Evolutionary conservation across 37 sponge, comb jelly and placozoan genomes (phyloP).

Genomic region (Tethya wilhelma): DNA sequence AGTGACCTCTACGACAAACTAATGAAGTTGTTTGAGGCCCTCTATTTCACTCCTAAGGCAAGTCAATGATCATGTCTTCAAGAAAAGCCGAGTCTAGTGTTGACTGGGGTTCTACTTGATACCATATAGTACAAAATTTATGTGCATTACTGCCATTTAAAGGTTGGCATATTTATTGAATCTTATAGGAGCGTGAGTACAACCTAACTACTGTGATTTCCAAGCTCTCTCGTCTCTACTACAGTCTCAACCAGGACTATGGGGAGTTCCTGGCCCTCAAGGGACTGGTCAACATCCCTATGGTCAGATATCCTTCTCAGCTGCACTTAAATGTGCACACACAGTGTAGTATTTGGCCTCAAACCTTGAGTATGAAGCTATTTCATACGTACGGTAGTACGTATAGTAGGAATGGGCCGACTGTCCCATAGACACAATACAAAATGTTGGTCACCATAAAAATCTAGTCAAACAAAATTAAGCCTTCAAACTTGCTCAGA

Average conservation of each 20-base stretch:
- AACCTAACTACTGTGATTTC: slow-evolving; percentile 27
- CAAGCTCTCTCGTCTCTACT: slow-evolving; percentile 26
- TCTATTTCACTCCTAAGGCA: slow-evolving; percentile 60
- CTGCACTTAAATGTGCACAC: neutral
- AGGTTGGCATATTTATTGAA: too few relatives aligned
- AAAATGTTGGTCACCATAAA: too few relatives aligned
- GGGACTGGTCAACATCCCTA: slow-evolving; percentile 55
- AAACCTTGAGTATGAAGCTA: too few relatives aligned
- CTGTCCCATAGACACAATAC: too few relatives aligned
- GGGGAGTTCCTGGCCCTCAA: slow-evolving; percentile 72
- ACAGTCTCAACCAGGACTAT: slow-evolving; percentile 50
- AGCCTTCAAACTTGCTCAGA: too few relatives aligned
- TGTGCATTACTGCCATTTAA: too few relatives aligned
- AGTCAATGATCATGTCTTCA: neutral
- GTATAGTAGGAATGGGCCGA: too few relatives aligned
- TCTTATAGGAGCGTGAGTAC: slow-evolving; percentile 40
- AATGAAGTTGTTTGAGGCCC: slow-evolving; percentile 47
- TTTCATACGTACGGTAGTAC: too few relatives aligned
- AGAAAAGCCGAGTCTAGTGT: too few relatives aligned
- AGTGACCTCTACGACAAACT: slow-evolving; percentile 34
- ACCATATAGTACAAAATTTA: too few relatives aligned
- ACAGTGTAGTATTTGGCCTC: neutral
- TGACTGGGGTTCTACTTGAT: too few relatives aligned
- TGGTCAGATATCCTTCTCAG: slow-evolving; percentile 65
- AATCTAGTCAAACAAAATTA: too few relatives aligned